Conservation (phyloP, 1,140 invertebrate genomes). For the Drosophila setifemur region DNA sequence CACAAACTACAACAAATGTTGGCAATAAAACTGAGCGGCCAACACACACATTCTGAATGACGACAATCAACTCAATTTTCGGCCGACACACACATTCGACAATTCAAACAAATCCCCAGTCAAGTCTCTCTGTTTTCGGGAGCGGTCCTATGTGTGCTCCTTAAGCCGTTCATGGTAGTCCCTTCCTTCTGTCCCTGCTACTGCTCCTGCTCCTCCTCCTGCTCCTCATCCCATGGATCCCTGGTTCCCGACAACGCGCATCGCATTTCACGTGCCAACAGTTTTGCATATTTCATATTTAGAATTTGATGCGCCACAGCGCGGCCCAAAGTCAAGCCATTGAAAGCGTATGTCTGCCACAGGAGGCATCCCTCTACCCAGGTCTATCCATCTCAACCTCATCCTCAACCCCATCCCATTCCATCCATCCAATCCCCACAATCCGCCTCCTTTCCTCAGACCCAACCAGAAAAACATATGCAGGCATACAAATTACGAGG, state of each 20-base stretch:
- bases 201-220: no score
- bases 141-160: background rate
- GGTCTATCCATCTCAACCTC: background rate
- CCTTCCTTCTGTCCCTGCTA: no score
- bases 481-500: slow-evolving; percentile 46
- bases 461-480: slow-evolving; percentile 31
- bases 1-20: background rate
- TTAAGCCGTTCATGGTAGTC: slow-evolving; percentile 15
- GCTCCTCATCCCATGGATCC: no score
- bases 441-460: no score
- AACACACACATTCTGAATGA: slow-evolving; percentile 55
- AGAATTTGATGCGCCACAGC: slow-evolving; percentile 59
- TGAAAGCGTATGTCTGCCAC: slow-evolving; percentile 23
- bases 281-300: slow-evolving; percentile 65
- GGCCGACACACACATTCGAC: slow-evolving; percentile 35
- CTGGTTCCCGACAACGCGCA: slow-evolving; percentile 5
- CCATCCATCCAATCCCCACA: no score
- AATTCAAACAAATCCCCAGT: slow-evolving; percentile 42
- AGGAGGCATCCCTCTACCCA: background rate
- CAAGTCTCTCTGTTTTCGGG: background rate
- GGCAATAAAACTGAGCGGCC: slow-evolving; percentile 44
- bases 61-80: slow-evolving; percentile 74
- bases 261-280: slow-evolving; percentile 61
- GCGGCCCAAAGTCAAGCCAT: slow-evolving; percentile 23
- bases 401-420: background rate